Percentiles rank a stretch among this genome's conserved stretches.
These are phyloP conservation scores for Athetis lepigone DNA, from an alignment of 2,888 invertebrate genomes.

Conservation along the genomic window DNA sequence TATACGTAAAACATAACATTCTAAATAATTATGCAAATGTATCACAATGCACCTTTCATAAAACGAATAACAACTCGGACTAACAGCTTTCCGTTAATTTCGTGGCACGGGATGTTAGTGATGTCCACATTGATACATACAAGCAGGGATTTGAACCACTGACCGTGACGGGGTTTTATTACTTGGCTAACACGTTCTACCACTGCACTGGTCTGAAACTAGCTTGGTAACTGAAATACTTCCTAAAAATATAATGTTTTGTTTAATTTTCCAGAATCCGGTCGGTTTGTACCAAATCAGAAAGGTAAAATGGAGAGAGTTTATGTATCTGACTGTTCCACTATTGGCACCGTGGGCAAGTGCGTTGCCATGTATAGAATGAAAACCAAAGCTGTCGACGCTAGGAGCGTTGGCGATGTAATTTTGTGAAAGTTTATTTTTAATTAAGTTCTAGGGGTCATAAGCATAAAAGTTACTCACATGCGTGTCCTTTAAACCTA, in stretches of 20 bases:
- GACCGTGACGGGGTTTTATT: too few relatives aligned
- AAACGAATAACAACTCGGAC: too few relatives aligned
- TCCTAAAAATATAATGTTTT: neutral
- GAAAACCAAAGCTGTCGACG: conserved; percentile 91
- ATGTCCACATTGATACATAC: too few relatives aligned
- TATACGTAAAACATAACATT: too few relatives aligned
- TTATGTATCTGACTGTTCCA: conserved; percentile 89
- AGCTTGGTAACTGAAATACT: neutral
- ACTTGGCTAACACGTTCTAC: too few relatives aligned
- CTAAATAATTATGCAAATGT: too few relatives aligned
- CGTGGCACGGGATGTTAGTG: too few relatives aligned
- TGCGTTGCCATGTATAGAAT: conserved; percentile 93
- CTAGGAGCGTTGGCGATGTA: conserved; percentile 92
- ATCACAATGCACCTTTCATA: too few relatives aligned
- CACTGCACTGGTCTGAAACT: neutral
- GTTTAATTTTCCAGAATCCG: conserved; percentile 89
- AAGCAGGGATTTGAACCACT: too few relatives aligned
- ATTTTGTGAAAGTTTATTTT: conserved; percentile 48
- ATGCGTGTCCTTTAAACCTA: too few relatives aligned
- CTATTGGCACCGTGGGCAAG: conserved; percentile 90
- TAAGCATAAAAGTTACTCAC: too few relatives aligned
- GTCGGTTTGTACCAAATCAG: conserved; percentile 89
- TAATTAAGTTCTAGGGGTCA: neutral
- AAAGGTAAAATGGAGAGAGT: conserved; percentile 88
- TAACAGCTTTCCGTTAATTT: too few relatives aligned